These are phyloP conservation scores for Synanthedon andrenaeformis DNA, from an alignment of 2,888 invertebrate species.

Conservation along the genomic window DNA sequence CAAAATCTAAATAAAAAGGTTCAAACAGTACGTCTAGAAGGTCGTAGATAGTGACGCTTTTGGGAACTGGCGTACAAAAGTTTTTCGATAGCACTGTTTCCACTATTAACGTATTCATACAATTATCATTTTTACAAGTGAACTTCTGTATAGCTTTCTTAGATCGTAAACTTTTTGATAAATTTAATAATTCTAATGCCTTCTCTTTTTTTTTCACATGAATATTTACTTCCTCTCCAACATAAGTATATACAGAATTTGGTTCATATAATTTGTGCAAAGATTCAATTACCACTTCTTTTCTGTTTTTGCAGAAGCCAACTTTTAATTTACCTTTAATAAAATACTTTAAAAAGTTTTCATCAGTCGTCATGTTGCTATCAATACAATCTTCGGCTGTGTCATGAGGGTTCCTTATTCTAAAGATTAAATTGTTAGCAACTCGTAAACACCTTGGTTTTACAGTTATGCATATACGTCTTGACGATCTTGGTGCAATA, in stretches of 20 bases:
- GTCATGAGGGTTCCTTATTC: constrained; percentile 38
- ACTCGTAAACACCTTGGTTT: constrained; percentile 40
- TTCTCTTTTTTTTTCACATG: constrained; percentile 20
- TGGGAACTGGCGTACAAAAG: constrained; percentile 27
- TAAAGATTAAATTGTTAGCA: constrained; percentile 27
- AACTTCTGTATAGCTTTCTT: constrained; percentile 23
- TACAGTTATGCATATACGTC: constrained; percentile 27
- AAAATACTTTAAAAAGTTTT: constrained; percentile 32
- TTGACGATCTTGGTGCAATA: constrained; percentile 43
- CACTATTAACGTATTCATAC: constrained; percentile 10
- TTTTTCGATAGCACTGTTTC: constrained; percentile 8
- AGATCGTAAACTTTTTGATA: constrained; percentile 20
- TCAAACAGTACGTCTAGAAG: constrained; percentile 34
- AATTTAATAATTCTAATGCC: constrained; percentile 26
- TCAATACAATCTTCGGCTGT: constrained; percentile 8
- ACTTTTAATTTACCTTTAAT: constrained; percentile 31
- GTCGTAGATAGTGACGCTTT: constrained; percentile 26
- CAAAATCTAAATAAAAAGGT: constrained; percentile 43
- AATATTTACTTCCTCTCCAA: constrained; percentile 23
- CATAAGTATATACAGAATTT: constrained; percentile 33
- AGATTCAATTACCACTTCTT: constrained; percentile 29
- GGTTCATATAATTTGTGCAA: constrained; percentile 41
- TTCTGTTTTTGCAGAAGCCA: constrained; percentile 20
- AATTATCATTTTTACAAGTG: constrained; percentile 24
- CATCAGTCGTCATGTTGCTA: constrained; percentile 9